Percentiles rank a stretch among this genome's conserved stretches.
phyloP scores from a whole-genome alignment of 1,140 invertebrate genomes.

The Microplitis mediator region DNA sequence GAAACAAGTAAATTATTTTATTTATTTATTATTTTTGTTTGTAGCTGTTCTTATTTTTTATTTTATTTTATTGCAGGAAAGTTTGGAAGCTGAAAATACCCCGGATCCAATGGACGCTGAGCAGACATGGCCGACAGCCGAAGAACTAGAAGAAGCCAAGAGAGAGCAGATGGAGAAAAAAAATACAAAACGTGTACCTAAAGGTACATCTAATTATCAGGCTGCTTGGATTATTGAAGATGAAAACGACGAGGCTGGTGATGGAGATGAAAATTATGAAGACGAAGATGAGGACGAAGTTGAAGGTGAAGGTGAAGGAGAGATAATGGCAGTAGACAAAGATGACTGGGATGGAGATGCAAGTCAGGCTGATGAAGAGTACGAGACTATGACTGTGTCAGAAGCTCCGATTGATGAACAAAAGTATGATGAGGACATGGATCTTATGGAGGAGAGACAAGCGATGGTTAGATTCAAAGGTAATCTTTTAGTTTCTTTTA shows the following conservation, averaged over 20 bases:
- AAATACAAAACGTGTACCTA: constrained; percentile 82
- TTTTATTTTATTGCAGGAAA: constrained; percentile 64
- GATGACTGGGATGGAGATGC: constrained; percentile 62
- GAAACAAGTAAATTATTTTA: constrained; percentile 68
- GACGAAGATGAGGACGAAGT: constrained; percentile 57
- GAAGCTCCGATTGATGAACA: constrained; percentile 69
- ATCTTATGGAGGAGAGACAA: constrained; percentile 75
- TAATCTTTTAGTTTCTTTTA: constrained; percentile 24
- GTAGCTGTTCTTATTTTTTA: neutral
- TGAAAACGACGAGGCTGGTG: constrained; percentile 44
- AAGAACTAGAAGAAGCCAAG: constrained; percentile 81
- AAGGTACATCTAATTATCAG: constrained; percentile 96
- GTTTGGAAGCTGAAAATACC: constrained; percentile 78
- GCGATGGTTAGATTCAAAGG: constrained; percentile 75
- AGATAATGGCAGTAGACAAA: constrained; percentile 68
- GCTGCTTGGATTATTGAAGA: constrained; percentile 91
- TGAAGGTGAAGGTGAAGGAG: constrained; percentile 56
- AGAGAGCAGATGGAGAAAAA: constrained; percentile 67
- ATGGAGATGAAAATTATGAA: constrained; percentile 49
- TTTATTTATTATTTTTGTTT: constrained; percentile 14
- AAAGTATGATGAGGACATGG: constrained; percentile 72
- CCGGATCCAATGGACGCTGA: constrained; percentile 93
- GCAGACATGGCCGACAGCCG: constrained; percentile 94
- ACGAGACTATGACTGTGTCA: constrained; percentile 72
- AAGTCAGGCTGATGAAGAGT: constrained; percentile 67